Evolutionary conservation across 2,797 vertebrate genomes (phyloP).

Genomic region (Cheirogaleus major): DNA sequence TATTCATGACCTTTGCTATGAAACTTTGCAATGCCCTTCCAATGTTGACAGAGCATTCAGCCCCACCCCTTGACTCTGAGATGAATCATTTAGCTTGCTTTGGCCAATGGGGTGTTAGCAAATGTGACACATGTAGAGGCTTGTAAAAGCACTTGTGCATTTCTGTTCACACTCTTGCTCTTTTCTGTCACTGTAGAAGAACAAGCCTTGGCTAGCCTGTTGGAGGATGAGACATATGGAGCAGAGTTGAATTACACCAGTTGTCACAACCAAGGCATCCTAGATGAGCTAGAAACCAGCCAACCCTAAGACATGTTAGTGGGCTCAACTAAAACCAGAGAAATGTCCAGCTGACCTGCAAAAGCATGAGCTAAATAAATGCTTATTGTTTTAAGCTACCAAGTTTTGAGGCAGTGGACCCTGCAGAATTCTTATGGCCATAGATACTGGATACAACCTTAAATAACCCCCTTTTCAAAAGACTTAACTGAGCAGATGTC

Average conservation of each 20-base stretch:
- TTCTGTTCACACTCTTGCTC: neutral
- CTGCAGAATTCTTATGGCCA: neutral
- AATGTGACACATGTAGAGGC: neutral
- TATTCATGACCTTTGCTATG: neutral
- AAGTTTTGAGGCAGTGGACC: neutral
- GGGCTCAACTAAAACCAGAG: constrained; percentile 40
- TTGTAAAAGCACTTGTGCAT: neutral
- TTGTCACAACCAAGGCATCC: neutral
- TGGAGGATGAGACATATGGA: neutral
- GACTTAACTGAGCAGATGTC: neutral
- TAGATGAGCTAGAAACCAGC: neutral
- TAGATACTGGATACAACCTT: constrained; percentile 7
- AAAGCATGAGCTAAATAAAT: constrained; percentile 3
- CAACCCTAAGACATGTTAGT: neutral
- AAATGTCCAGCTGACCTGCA: constrained; percentile 11
- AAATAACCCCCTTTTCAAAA: neutral
- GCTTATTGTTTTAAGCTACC: constrained; percentile 27
- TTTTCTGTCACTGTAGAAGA: constrained; percentile 26
- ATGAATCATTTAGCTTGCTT: constrained; percentile 40
- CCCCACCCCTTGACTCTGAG: neutral
- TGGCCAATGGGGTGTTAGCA: constrained; percentile 13
- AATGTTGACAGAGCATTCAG: neutral
- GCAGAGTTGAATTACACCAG: constrained; percentile 10
- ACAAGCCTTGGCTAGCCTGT: neutral
- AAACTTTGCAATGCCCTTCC: neutral